Evolutionary conservation across 2,797 vertebrate species (phyloP).

Genomic region (Notamacropus eugenii): DNA sequence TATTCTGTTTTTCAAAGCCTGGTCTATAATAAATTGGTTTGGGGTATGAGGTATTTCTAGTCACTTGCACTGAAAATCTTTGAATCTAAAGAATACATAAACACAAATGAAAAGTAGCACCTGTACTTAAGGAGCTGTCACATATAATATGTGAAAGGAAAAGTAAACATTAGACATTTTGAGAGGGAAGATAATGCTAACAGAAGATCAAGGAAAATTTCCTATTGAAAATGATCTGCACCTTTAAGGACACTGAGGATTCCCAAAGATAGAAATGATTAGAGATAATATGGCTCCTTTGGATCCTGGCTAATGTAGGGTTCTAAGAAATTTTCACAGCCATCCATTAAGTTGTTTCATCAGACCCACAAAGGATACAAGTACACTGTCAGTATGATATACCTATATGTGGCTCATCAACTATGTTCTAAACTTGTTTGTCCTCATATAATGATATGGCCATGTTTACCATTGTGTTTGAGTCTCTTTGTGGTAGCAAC

Average conservation of each 20-base stretch:
- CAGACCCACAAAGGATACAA: not conserved
- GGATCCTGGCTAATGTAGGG: not conserved
- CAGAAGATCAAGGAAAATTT: not conserved
- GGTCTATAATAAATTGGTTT: not conserved
- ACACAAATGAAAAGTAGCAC: not conserved
- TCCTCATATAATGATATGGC: not conserved
- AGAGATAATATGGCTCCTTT: not conserved
- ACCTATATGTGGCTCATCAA: not conserved
- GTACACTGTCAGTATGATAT: not conserved
- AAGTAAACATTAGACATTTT: not conserved
- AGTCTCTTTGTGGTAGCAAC: not conserved
- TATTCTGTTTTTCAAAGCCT: not conserved
- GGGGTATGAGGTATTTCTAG: not conserved
- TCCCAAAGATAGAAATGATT: not conserved
- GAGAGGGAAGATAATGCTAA: not conserved
- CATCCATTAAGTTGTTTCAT: not conserved
- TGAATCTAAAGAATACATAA: not conserved
- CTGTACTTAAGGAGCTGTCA: not conserved
- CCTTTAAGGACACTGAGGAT: not conserved
- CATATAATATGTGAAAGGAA: not conserved
- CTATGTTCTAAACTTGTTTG: not conserved
- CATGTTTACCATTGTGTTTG: not conserved
- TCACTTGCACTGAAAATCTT: not conserved
- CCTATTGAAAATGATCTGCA: not conserved
- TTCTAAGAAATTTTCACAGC: not conserved